A percentile compares a stretch with the other conserved stretches of the same genome.
Evolutionary conservation across 2,113 vertebrate genomes (phyloP).

Genomic region (Salvelinus fontinalis): DNA sequence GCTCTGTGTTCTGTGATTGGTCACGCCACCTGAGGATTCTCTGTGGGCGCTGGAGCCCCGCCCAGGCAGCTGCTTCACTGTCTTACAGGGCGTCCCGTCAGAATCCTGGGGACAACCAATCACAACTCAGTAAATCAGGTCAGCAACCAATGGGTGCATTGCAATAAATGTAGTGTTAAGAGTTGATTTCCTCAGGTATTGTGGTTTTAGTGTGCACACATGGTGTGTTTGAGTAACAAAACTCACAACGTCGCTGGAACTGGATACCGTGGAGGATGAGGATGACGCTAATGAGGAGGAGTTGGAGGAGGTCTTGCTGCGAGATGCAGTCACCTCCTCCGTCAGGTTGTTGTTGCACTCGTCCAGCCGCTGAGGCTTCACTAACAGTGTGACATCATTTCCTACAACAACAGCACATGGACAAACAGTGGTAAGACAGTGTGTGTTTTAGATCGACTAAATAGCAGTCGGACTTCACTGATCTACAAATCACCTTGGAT

Average conservation of each 20-base stretch:
- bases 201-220: neutral
- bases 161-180: neutral
- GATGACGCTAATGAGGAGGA: slow-evolving; percentile 90
- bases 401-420: slow-evolving; percentile 67
- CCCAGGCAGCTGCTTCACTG: slow-evolving; percentile 87
- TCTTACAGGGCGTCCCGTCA: slow-evolving; percentile 94
- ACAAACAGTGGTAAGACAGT: slow-evolving; percentile 19
- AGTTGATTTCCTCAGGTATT: neutral
- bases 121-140: neutral
- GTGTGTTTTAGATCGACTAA: neutral
- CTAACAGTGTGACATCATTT: slow-evolving; percentile 88
- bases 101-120: slow-evolving; percentile 80
- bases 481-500: too few relatives aligned
- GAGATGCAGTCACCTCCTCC: slow-evolving; percentile 76
- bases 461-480: too few relatives aligned
- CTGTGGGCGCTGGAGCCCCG: slow-evolving; percentile 77
- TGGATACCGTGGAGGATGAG: slow-evolving; percentile 82
- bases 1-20: slow-evolving; percentile 68
- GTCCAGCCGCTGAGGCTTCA: slow-evolving; percentile 86
- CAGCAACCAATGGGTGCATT: too few relatives aligned
- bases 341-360: slow-evolving; percentile 95
- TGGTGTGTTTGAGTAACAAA: neutral
- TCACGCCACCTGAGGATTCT: slow-evolving; percentile 75
- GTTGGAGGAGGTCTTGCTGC: slow-evolving; percentile 89
- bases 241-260: slow-evolving; percentile 95